phyloP scores from a whole-genome alignment of 2,888 invertebrate species.

The Cryptophagus acutangulus region DNA sequence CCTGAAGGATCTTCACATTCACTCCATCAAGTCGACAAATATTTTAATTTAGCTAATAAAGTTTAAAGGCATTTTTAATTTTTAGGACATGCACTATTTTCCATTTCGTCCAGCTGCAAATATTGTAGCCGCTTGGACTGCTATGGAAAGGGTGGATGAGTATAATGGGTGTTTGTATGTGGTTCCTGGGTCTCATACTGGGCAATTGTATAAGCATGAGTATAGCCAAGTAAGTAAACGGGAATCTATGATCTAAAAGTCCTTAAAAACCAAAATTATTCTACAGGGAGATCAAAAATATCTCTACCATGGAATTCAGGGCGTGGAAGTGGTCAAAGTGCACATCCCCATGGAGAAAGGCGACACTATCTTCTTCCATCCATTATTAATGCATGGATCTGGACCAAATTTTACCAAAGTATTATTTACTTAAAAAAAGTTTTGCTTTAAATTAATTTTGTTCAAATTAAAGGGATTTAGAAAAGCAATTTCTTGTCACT shows the following conservation, averaged over 20 bases:
- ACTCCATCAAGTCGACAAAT: conserved; percentile 65
- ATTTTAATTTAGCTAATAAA: too few species aligned
- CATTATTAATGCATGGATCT: conserved; percentile 80
- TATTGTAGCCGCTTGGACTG: conserved; percentile 85
- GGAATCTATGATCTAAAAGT: background rate
- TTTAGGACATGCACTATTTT: conserved; percentile 84
- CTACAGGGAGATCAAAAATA: conserved; percentile 54
- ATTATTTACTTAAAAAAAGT: conserved; percentile 11
- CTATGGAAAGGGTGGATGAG: conserved; percentile 67
- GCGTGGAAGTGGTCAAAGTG: conserved; percentile 48
- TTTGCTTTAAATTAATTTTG: too few species aligned
- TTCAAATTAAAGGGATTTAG: conserved; percentile 62
- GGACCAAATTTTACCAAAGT: conserved; percentile 71
- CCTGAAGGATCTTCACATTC: conserved; percentile 60
- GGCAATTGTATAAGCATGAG: conserved; percentile 59
- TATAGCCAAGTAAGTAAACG: conserved; percentile 61
- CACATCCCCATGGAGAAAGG: conserved; percentile 76
- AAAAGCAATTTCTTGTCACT: conserved; percentile 81
- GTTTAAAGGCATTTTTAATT: too few species aligned
- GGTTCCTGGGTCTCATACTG: conserved; percentile 71
- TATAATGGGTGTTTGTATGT: conserved; percentile 81
- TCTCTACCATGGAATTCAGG: conserved; percentile 68
- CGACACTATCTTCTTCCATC: conserved; percentile 86
- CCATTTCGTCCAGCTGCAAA: conserved; percentile 76
- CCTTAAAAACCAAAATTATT: too few species aligned